Evolutionary conservation across 1,140 invertebrate genomes (phyloP), one percentile per base, ranked within the genome.

Genomic region (Bombus consobrinus): DNA sequence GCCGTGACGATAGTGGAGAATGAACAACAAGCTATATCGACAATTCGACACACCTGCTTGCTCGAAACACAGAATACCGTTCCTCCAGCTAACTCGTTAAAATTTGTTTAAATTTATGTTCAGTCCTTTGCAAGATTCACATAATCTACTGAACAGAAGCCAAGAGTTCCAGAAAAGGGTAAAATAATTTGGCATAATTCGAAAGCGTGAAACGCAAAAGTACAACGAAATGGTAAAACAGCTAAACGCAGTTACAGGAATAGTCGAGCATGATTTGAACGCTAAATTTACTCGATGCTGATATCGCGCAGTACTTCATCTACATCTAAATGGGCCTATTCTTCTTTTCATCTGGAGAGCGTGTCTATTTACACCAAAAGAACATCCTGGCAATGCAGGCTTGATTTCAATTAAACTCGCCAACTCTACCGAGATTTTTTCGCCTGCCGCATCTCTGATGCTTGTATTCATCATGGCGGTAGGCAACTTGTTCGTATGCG

Each of bases 331-430:
- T 84, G 9, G 41, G 18, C 10, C 25, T 15, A 34, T 88, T 88
- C 71, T 87, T 37, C 43, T 41, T 47, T 76, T 69, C 59, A 32
- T 81, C 43, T 34, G 8, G n/a, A 34, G 64, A 59, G 32, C 41
- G 34, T 66, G 66, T 39, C 72, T 73, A 66, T 57, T 88, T 84
- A 62, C 43, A 22, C 57, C 71, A 69, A 76, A 81, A 85, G 87
- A 64, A 80, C 66, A 62, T 79, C 74, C 64, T 22, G 4, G 87
- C 87, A 87, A 83, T 85, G 85, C 87, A 74, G 71, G 78, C 86
- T 91, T 92, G 90, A 92, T 93, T 91, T 92, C 90, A 93, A 93
- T 92, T 92, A 91, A 92, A 72, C 88, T 76, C 66, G 53, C 81
- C 41, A 74, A 84, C 75, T 76, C 73, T 59, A 32, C 62, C 83